phyloP scores from a whole-genome alignment of 2,113 vertebrate species.

The Hemiscyllium ocellatum region DNA sequence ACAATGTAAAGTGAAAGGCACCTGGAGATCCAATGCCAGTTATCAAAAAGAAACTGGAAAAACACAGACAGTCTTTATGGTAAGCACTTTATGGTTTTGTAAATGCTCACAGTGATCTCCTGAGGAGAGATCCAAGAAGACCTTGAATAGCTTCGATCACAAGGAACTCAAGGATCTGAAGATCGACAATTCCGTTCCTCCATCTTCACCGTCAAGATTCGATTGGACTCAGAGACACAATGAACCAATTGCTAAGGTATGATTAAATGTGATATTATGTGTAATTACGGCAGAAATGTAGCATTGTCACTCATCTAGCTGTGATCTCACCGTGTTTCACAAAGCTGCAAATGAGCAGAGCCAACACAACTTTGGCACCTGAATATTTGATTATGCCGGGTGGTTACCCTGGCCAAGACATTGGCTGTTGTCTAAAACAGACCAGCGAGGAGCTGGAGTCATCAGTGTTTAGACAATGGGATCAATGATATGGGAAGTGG shows the following conservation, averaged over 20 bases:
- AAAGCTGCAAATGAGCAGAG: background rate
- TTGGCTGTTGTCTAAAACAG: background rate
- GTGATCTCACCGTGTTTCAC: background rate
- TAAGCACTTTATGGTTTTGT: constrained; percentile 25
- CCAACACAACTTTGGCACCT: background rate
- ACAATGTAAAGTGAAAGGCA: background rate
- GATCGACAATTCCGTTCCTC: background rate
- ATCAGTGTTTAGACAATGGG: background rate
- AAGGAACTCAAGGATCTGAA: background rate
- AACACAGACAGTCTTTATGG: background rate
- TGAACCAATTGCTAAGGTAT: background rate
- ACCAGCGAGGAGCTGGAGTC: background rate
- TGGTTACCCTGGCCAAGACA: background rate
- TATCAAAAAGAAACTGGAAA: constrained; percentile 10
- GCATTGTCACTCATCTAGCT: constrained; percentile 33
- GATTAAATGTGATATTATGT: constrained; percentile 32
- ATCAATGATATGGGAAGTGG: background rate
- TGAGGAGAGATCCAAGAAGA: background rate
- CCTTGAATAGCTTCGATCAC: background rate
- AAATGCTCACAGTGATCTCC: background rate
- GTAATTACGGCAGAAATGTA: constrained; percentile 32
- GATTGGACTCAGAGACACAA: constrained; percentile 11
- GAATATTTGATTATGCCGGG: background rate
- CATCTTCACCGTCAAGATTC: constrained; percentile 12
- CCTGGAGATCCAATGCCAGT: background rate